These are phyloP conservation scores for Tonatia bakeri DNA, from an alignment of 2,113 vertebrate genomes.

Conservation along the genomic window DNA sequence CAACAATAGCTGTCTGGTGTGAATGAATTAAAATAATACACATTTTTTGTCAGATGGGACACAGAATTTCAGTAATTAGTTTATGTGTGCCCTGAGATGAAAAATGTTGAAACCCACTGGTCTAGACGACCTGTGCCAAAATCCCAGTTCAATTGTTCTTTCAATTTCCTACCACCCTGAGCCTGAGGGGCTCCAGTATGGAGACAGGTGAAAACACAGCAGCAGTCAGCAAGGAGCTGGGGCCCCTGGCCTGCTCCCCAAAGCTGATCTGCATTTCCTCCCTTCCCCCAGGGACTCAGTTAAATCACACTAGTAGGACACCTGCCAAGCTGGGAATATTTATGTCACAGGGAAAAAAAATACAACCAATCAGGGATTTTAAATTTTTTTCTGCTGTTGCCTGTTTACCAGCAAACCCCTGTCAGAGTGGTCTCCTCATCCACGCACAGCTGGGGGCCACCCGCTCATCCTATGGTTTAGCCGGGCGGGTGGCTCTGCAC, in stretches of 20 bases:
- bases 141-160: not conserved
- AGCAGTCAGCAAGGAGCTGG: not conserved
- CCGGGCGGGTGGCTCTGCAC: too few relatives aligned
- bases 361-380: not conserved
- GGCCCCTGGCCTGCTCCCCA: accelerated
- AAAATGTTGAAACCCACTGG: not conserved
- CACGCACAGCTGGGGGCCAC: too few relatives aligned
- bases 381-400: too few relatives aligned
- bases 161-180: not conserved
- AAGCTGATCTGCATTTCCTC: not conserved
- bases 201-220: not conserved
- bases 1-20: too few relatives aligned
- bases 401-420: too few relatives aligned
- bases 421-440: not conserved
- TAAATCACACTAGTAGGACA: not conserved
- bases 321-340: not conserved
- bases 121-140: not conserved
- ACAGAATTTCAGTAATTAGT: not conserved
- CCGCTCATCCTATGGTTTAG: too few relatives aligned
- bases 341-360: not conserved
- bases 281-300: not conserved
- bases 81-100: not conserved
- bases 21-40: too few relatives aligned
- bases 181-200: not conserved
- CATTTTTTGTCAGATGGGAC: not conserved